Conservation (phyloP, 1,140 invertebrate genomes). For the Drosophila busckii region DNA sequence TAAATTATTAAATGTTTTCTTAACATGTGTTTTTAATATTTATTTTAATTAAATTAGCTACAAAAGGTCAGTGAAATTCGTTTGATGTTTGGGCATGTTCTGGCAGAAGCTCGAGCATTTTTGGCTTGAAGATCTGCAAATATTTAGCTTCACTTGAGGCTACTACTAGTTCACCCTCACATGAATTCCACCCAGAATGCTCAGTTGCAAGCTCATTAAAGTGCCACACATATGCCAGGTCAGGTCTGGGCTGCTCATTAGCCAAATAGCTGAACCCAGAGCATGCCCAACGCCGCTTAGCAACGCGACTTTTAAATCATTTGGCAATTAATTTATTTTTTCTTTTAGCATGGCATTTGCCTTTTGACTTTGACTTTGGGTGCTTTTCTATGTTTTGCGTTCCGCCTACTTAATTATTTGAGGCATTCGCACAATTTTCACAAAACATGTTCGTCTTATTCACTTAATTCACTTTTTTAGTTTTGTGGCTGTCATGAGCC, state of each 20-base stretch:
- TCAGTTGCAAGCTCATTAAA: constrained; percentile 61
- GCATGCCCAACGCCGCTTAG: not conserved
- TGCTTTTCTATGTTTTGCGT: constrained; percentile 24
- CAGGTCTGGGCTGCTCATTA: constrained; percentile 39
- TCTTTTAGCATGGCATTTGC: no score
- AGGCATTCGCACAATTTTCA: constrained; percentile 72
- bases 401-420: constrained; percentile 76
- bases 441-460: constrained; percentile 74
- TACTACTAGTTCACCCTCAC: no score
- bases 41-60: no score
- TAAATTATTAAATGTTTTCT: no score
- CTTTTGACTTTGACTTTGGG: no score
- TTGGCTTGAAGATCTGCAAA: no score
- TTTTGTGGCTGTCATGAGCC: constrained; percentile 38
- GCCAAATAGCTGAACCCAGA: constrained; percentile 14
- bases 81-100: no score
- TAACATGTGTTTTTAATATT: no score
- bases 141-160: no score
- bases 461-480: constrained; percentile 73
- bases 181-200: not conserved
- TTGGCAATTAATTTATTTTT: constrained; percentile 11
- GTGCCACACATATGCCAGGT: constrained; percentile 36
- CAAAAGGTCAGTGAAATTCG: no score
- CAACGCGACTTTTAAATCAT: constrained; percentile 23
- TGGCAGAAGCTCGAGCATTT: no score